Evolutionary conservation across 2,888 invertebrate species (phyloP).

Genomic region (Lithodes maja): DNA sequence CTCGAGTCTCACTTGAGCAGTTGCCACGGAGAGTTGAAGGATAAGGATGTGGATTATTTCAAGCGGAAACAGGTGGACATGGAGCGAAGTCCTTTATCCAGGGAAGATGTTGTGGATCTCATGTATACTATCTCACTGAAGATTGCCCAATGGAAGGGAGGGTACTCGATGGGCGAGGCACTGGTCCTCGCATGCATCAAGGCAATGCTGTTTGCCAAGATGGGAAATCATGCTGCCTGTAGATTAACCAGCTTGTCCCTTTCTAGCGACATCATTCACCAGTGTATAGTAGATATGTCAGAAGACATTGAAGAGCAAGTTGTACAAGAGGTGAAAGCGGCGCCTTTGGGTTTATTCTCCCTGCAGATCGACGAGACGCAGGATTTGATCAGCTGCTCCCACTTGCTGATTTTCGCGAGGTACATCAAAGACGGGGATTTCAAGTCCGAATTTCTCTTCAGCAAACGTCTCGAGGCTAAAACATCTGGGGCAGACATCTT

Average conservation of each 20-base stretch:
- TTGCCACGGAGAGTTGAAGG: conserved; percentile 14
- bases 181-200: conserved; percentile 25
- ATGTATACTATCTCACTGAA: conserved; percentile 9
- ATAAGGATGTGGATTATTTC: conserved; percentile 36
- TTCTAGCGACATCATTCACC: conserved; percentile 13
- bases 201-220: background rate
- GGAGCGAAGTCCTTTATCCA: background rate
- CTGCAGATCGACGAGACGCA: conserved; percentile 10
- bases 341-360: background rate
- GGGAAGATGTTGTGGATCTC: background rate
- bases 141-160: background rate
- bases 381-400: conserved; percentile 9
- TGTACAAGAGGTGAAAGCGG: background rate
- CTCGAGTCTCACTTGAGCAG: conserved; percentile 12
- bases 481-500: background rate
- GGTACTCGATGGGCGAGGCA: conserved; percentile 10
- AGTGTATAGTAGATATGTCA: conserved; percentile 6
- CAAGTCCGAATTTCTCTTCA: conserved; percentile 14
- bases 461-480: conserved; percentile 23
- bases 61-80: background rate
- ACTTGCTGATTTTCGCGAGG: conserved; percentile 18
- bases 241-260: background rate
- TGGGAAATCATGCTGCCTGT: background rate
- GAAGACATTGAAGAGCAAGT: conserved; percentile 15
- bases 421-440: conserved; percentile 26